Base-by-base conservation (phyloP, 35 echinoderm and acorn worm genomes). In the Apostichopus japonicus region DNA sequence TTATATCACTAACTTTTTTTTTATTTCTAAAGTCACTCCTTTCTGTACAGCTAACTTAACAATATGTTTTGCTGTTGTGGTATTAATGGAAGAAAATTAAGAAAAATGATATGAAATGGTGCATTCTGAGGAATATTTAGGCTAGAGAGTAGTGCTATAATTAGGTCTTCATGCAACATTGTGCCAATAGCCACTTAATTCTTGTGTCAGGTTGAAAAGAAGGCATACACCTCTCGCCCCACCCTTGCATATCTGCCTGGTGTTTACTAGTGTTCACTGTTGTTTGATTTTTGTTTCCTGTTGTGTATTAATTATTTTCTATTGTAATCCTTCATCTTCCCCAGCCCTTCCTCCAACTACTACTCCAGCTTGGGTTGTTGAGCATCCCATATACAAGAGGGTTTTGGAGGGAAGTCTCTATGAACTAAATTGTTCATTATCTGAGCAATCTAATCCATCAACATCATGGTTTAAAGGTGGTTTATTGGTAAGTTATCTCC, bases 361-460 rank as follows among this genome's bases (percentile, higher is more conserved):
- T 6, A 33, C 86, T 72, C 86, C 86, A 72, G 10, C 51, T 11
- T 53, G 17, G 51, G 23, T 89, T 9, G 17, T 23, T 53, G 86
- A 72, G n/a, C 54, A 23, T 53, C 59, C 86, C 1, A 57, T 22
- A 89, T 89, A 62, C 53, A 22, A 57, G 7, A 24, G n/a, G n/a
- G 86, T 89, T 0, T 65, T 89, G 61, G 86, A 89, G 25, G 86
- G 86, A 8, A 89, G 61, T n/a, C 8, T 2, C 16, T 89, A 72
- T 56, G 59, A 21, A 72, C 86, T 89, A 6, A 89, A 89, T 9
- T 89, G 86, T n/a, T 89, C 86, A 14, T 6, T 22, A 27, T 67
- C 44, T 11, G 63, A 63, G 5, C 65, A 63, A 73, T 24, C 16
- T 57, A 73, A 89, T 72, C 86, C 67, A 73, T 7, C 57, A 73